Conservation (phyloP, 2,888 invertebrate species). For the Catocala sponsa region DNA sequence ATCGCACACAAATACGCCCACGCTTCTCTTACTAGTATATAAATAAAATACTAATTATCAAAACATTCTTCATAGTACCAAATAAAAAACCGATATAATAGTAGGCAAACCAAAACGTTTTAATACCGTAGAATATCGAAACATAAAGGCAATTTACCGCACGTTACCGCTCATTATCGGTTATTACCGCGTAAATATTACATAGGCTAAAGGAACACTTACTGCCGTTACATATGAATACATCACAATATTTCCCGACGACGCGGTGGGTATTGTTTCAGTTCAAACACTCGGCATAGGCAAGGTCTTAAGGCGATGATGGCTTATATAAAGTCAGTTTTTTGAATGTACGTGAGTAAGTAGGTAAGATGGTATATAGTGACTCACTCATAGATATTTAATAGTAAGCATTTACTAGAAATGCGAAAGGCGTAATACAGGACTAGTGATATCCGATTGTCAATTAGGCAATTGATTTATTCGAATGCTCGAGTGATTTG, state of each 20-base stretch:
- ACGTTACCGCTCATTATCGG: slow-evolving; percentile 10
- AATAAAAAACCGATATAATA: slow-evolving; percentile 10
- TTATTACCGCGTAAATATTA: slow-evolving; percentile 51
- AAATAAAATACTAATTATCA: not conserved
- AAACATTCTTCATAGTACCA: not conserved
- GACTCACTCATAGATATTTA: no score
- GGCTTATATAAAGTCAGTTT: not conserved
- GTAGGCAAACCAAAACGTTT: slow-evolving; percentile 1
- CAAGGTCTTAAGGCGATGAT: slow-evolving; percentile 15
- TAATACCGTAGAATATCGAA: slow-evolving; percentile 11
- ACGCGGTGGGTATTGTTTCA: slow-evolving; percentile 5
- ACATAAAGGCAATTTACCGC: slow-evolving; percentile 6
- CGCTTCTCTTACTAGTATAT: no score
- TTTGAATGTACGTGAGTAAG: not conserved
- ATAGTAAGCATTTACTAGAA: no score
- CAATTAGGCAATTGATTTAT: no score
- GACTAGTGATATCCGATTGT: no score
- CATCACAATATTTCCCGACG: slow-evolving; percentile 54
- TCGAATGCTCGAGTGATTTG: no score
- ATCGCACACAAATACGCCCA: no score
- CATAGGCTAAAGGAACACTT: slow-evolving; percentile 23
- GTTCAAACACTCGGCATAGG: slow-evolving; percentile 18
- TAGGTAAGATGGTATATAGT: no score
- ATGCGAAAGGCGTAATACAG: no score
- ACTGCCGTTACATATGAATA: slow-evolving; percentile 37